Conservation (phyloP, 2,113 vertebrate genomes). For the Lipotes vexillifer region DNA sequence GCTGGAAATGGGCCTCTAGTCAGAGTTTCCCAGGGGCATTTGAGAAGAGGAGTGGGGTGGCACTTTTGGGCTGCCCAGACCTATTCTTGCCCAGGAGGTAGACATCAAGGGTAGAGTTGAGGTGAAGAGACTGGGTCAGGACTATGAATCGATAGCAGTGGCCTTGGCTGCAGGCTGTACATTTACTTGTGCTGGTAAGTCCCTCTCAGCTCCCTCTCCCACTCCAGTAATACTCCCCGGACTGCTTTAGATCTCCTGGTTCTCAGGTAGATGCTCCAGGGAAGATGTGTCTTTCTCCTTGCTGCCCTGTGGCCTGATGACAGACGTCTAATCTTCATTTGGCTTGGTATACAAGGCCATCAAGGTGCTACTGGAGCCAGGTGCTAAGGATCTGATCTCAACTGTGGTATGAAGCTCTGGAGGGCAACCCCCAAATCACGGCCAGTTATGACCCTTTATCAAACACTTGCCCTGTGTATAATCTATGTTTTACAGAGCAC, state of each 20-base stretch:
- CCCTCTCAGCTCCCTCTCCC: background rate
- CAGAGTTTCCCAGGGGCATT: background rate
- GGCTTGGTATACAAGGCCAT: background rate
- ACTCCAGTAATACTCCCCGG: background rate
- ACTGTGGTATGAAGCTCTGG: background rate
- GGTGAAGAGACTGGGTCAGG: background rate
- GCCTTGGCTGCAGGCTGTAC: background rate
- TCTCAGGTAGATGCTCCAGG: background rate
- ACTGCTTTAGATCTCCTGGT: background rate
- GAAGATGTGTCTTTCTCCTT: background rate
- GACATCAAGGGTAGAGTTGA: background rate
- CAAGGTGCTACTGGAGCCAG: background rate
- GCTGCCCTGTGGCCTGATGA: background rate
- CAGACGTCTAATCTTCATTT: background rate
- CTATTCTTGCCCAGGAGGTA: background rate
- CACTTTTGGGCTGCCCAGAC: background rate
- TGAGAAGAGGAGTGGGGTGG: background rate
- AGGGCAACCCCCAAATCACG: background rate
- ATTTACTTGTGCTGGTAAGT: background rate
- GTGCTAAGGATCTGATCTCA: background rate
- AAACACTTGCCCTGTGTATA: background rate
- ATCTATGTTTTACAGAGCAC: background rate
- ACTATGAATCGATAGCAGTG: background rate
- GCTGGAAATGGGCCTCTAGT: background rate
- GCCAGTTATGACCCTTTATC: background rate